Evolutionary conservation across 2,888 invertebrate species (phyloP).

Genomic region (Caenorhabditis drosophilae): DNA sequence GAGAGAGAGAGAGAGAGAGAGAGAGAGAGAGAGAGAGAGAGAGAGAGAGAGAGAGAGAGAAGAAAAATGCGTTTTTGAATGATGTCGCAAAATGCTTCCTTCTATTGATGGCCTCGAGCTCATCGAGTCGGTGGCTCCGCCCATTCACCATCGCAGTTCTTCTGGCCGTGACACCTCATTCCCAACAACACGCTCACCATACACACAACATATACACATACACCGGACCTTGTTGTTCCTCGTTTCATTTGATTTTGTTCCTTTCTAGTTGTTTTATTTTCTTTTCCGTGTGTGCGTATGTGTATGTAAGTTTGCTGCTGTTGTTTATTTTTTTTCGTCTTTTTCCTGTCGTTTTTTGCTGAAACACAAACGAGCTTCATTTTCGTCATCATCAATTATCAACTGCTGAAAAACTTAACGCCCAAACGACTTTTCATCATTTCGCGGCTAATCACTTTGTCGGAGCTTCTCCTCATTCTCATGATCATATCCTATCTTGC

Average conservation of each 20-base stretch:
- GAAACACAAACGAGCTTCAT: no score
- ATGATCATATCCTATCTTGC: conserved; percentile 68
- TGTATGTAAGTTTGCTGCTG: no score
- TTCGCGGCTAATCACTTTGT: no score
- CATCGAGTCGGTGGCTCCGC: conserved; percentile 3
- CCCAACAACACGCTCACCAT: conserved; percentile 4
- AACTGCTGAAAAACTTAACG: neutral
- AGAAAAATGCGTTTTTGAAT: no score
- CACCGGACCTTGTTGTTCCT: no score
- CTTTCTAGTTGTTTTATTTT: conserved; percentile 16
- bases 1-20: no score
- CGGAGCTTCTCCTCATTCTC: conserved; percentile 15
- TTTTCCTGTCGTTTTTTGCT: no score
- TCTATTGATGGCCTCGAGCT: no score
- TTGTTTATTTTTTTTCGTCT: no score
- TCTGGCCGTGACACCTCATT: conserved; percentile 46
- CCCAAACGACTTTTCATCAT: conserved; percentile 28
- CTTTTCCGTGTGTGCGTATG: neutral
- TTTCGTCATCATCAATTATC: neutral
- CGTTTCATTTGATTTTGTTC: conserved; percentile 11
- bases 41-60: no score
- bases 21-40: no score
- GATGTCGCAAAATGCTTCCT: no score
- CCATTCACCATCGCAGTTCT: conserved; percentile 12
- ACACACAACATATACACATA: conserved; percentile 12